Base-by-base conservation (phyloP, 2,888 invertebrate genomes). In the Oscheius onirici region DNA sequence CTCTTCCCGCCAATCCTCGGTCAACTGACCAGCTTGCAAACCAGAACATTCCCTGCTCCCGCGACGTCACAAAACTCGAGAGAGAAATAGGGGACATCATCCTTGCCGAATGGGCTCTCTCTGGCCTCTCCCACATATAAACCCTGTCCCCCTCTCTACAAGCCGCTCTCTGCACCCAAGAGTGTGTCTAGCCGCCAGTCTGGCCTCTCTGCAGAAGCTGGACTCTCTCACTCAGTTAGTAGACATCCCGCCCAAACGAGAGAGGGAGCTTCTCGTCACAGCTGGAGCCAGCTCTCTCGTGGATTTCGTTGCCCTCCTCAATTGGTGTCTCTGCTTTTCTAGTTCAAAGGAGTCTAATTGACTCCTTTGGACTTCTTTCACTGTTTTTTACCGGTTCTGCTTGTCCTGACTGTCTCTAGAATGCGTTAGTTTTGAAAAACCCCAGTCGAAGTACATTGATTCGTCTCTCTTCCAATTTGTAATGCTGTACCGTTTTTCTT, bases 201-300 rank as follows among this genome's bases (percentile, higher is more conserved):
- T 24, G 1, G 22, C 11, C 51, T 51, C 51, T 51, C 51, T 17
- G 51, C 51, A 51, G 17, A 51, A 51, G 20, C 22, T 51, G n/a
- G 3, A 51, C 20, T 51, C 20, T 51, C 22, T 51, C 51, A 8
- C 17, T 11, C 51, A 17, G n/a, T 2, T 20, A 20, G 51, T 51
- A 51, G n/a, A 51, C 51, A 51, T 51, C 51, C 51, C 51, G 51
- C 51, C 51, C 51, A 51, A 24, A 17, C 20, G 51, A 51, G 51
- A 51, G 46, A 24, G 51, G 17, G 51, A 46, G n/a, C 46, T 46
- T 20, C 22, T 20, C 20, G 51, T 51, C 51, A 51, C 22, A 34
- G 34, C 34, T 34, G 34, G 34, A 34, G 51, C 22, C 51, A 22
- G 51, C 11, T 22, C 10, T 2, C 10, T 22, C 10, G 20, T n/a